Evolutionary conservation across 92 coral and sea anemone genomes (phyloP), one percentile per base, ranked within the genome.

Genomic region (Zoanthus sansibaricus): DNA sequence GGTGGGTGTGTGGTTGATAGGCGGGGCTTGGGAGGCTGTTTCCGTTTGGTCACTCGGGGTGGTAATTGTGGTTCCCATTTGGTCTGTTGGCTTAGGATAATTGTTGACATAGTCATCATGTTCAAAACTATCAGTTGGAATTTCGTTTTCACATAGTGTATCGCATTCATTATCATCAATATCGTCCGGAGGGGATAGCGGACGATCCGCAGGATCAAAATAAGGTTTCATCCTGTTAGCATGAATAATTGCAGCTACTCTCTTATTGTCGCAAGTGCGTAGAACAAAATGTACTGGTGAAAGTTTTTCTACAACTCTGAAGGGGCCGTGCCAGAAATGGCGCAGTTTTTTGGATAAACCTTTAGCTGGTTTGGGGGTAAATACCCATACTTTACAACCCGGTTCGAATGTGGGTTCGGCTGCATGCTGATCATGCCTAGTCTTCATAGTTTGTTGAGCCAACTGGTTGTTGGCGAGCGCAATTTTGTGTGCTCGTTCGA

Each of bases 311-410:
- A 72, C 85, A 11, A 87, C 85, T 1, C 93, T 25, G 66, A 51
- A 90, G 0, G 91, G 91, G 0, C 93, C 91, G 13, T 90, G 88
- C 88, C 87, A 91, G 3, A 85, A 51, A 45, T 92, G 93, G 5
- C 84, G 42, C 0, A 90, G 75, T 45, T 92, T 90, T 71, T 86
- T 86, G 1, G 95, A 79, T 20, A 92, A 13, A 0, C 95, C 92
- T n/a, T 46, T 69, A 3, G 72, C 71, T 0, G 80, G 74, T 2
- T 15, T 44, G 0, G 94, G 94, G 9, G 93, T 89, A 47, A 45
- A 92, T 7, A 86, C 94, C 94, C 94, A 89, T 10, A 92, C 94
- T 12, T 59, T 72, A 11, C 88, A 84, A 2, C 94, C 97, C 25
- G 91, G 48, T 52, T 75, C 45, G 47, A 44, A 94, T 4, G 30